Evolutionary conservation across 2,797 vertebrate species (phyloP).

Genomic region (Sebastes steindachneri): DNA sequence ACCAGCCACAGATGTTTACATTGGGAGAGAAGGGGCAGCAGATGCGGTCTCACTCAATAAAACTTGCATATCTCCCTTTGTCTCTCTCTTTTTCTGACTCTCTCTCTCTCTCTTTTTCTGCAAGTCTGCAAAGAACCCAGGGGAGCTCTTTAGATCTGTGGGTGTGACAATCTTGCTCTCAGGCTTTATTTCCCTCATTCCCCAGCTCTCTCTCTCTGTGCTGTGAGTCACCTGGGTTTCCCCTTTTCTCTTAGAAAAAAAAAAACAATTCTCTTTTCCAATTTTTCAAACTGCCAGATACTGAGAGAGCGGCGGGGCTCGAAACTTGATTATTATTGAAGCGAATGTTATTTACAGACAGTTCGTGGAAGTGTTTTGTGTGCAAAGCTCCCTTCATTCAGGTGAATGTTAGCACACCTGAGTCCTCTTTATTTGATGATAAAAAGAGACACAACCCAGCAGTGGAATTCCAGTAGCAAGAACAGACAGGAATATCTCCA

Average conservation of each 20-base stretch:
- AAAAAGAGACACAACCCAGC: constrained; percentile 76
- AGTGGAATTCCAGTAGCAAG: constrained; percentile 83
- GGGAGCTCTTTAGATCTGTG: constrained; percentile 78
- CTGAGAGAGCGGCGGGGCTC: constrained; percentile 30
- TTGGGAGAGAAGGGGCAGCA: constrained; percentile 79
- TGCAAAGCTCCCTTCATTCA: constrained; percentile 60
- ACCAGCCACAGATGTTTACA: constrained; percentile 86
- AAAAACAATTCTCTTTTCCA: constrained; percentile 36
- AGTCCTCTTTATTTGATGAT: constrained; percentile 74
- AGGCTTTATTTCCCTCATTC: constrained; percentile 72
- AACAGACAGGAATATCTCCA: constrained; percentile 83
- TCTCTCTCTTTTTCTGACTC: constrained; percentile 66
- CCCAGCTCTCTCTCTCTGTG: constrained; percentile 51
- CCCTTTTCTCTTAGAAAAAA: constrained; percentile 39
- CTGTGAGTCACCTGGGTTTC: constrained; percentile 80
- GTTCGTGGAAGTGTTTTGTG: constrained; percentile 37
- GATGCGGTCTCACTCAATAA: constrained; percentile 84
- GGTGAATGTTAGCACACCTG: constrained; percentile 76
- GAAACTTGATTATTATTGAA: constrained; percentile 40
- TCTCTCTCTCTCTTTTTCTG: constrained; percentile 36
- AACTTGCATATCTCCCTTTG: constrained; percentile 80
- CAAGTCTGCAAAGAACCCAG: constrained; percentile 68
- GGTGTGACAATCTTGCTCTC: constrained; percentile 74
- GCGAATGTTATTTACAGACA: constrained; percentile 44
- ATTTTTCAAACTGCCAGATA: constrained; percentile 50